Evolutionary conservation across 2,113 vertebrate genomes (phyloP), one percentile per base, ranked within the genome.

Genomic region (Anoura caudifer): DNA sequence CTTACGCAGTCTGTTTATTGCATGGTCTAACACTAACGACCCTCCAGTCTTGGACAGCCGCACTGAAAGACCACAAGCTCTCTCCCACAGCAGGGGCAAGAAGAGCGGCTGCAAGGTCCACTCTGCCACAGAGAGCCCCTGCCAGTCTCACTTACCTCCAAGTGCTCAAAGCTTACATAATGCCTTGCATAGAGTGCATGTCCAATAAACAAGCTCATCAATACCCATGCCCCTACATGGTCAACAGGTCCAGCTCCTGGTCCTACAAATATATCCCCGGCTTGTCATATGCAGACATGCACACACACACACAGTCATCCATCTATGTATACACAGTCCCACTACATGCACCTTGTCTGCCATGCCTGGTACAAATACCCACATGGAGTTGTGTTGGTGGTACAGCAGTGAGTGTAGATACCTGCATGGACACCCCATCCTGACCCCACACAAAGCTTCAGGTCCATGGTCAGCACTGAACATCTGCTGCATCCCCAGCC

Each of bases 101-200:
- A 47, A 67, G 33, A 38, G 31, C 5, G 3, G n/a, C 20, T 13
- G 12, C 31, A 45, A 0, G 14, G 20, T 0, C 1, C 2, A 9
- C 45, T 43, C 80, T 2, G 10, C 33, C 67, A n/a, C 16, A 28
- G 63, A 3, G n/a, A 6, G 19, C 41, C 4, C 4, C 75, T 10
- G 36, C n/a, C 43, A 1, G 13, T 24, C 84, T 79, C 22, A 3
- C 38, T 52, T 11, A 10, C n/a, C 50, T 36, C 45, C 28, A 1
- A 50, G 52, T 20, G 33, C 11, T 80, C 84, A 91, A 41, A 59
- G 43, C 20, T 70, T 14, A 47, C 43, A 59, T 14, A 5, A n/a
- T 7, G 4, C n/a, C 33, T 47, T 10, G 4, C 15, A 20, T 54
- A 45, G 8, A 76, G 47, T 8, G 10, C 0, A 2, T 38, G 20